Base-by-base conservation (phyloP, 53 echinoderm and acorn worm species). In the Hippasteria phrygiana region DNA sequence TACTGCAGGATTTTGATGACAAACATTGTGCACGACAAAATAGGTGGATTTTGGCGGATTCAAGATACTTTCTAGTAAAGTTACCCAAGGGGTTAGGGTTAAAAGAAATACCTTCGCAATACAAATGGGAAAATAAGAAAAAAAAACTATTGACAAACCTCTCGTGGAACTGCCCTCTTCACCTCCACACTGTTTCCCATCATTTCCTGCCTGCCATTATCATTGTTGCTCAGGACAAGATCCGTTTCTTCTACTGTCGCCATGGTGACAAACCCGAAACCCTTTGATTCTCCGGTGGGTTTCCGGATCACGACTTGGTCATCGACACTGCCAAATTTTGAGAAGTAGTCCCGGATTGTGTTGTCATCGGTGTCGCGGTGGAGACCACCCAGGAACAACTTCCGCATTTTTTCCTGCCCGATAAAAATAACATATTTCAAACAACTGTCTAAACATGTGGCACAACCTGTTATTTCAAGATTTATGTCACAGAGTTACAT, bases 321-420 rank as follows among this genome's bases (percentile, higher is more conserved):
- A 13, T 42, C 81, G 13, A 81, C 81, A 16, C 28, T 71, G 72
- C 87, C 87, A 71, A 53, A 87, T 51, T 87, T 50, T 51, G 31
- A 50, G 73, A 87, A 87, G 87, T 50, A 45, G 14, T 71, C 45
- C 54, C 39, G 71, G 69, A 87, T 71, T 4, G 50, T 73, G 12
- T 87, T 51, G 3, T 87, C 87, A 13, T 17, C 4, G 10, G 87
- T 72, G 87, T 87, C 87, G 50, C 87, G 47, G 87, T 87, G 71
- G 31, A 87, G 87, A 87, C 87, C 87, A 40, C 87, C 87, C 27
- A 87, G 71, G 14, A 87, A 87, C 37, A 87, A 43, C 73, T 87
- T 87, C 3, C 81, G 62, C 81, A 81, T 81, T 43, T 81, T 81
- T 27, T 81, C 81, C 81, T 81, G 40, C 41, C n/a, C n/a, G 34